These are phyloP conservation scores for Balaenoptera acutorostrata DNA, from an alignment of 2,113 vertebrate genomes.

Conservation along the genomic window DNA sequence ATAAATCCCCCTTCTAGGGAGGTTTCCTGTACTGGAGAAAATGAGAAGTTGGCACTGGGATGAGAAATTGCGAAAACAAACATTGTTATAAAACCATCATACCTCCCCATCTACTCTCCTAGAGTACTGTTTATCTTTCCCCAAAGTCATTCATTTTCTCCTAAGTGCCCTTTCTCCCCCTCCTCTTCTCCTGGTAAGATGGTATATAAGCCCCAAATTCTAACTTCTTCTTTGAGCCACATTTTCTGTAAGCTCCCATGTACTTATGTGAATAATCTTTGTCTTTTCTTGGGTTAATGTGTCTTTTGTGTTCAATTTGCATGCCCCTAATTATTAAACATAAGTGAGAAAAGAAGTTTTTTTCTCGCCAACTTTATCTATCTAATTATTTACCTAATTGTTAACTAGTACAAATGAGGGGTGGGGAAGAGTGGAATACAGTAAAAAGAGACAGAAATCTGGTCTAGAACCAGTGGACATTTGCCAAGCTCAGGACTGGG, in stretches of 20 bases:
- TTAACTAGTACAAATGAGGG: neutral
- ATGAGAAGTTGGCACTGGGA: neutral
- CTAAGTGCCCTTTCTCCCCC: neutral
- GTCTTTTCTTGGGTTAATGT: neutral
- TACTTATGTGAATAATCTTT: neutral
- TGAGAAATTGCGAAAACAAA: neutral
- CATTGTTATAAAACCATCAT: neutral
- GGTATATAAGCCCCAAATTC: neutral
- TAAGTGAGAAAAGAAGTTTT: neutral
- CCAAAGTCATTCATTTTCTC: neutral
- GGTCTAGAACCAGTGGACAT: neutral
- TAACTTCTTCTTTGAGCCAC: neutral
- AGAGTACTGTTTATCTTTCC: neutral
- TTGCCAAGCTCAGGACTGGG: neutral
- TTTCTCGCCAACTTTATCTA: neutral
- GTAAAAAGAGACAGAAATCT: neutral
- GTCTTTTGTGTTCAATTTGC: neutral
- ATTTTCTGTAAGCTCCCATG: neutral
- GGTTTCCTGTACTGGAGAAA: neutral
- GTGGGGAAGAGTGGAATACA: neutral
- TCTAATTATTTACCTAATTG: neutral
- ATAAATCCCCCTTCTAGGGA: neutral
- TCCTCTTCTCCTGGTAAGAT: neutral
- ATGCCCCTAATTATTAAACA: neutral
- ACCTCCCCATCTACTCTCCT: neutral